phyloP scores from a whole-genome alignment of 2,113 vertebrate genomes.

The Mormoops blainvillei region DNA sequence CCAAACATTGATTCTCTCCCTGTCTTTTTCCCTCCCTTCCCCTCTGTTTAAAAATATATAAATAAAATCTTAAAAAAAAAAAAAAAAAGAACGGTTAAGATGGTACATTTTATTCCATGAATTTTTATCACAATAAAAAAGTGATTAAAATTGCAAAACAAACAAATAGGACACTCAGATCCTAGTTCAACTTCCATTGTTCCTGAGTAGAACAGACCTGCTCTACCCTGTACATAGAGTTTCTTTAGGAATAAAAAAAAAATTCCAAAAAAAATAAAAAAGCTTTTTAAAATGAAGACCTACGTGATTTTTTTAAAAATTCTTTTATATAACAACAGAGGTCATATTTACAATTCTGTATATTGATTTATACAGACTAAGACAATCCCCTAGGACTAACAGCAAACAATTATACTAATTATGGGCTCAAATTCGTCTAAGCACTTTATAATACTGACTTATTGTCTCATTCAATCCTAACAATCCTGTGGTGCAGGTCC shows the following conservation, averaged over 20 bases:
- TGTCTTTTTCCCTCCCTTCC: too few relatives aligned
- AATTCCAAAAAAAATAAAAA: too few relatives aligned
- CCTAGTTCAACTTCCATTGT: background rate
- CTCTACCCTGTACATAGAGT: background rate
- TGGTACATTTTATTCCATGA: background rate
- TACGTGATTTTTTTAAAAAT: background rate
- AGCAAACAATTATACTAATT: background rate
- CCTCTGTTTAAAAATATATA: too few relatives aligned
- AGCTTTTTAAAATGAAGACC: background rate
- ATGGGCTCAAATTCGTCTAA: background rate
- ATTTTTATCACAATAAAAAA: background rate
- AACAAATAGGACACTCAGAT: background rate
- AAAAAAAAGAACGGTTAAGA: too few relatives aligned
- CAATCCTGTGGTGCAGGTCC: background rate
- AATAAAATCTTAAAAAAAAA: too few relatives aligned
- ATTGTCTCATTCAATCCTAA: background rate
- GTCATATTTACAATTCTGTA: background rate
- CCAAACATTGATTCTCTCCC: too few relatives aligned
- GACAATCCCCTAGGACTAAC: background rate
- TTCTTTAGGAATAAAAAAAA: background rate
- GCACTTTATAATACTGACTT: background rate
- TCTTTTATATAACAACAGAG: background rate
- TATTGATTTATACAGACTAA: background rate
- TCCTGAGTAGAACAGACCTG: background rate
- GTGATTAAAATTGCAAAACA: background rate